Conservation (phyloP, 2,797 vertebrate genomes). For the Gallinago solitaria region DNA sequence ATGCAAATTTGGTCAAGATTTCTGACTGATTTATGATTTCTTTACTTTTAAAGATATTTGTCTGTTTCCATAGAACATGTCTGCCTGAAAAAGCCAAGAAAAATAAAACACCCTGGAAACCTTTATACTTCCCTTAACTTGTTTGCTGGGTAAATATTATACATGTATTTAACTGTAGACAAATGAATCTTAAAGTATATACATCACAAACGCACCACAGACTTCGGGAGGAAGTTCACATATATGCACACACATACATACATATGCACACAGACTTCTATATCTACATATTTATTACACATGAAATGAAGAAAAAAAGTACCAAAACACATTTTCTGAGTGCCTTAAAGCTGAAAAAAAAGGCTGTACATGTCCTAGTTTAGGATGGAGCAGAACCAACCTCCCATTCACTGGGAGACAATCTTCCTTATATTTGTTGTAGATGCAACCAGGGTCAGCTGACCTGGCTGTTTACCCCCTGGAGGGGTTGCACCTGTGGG, state of each 20-base stretch:
- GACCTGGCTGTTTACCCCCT: too few species aligned
- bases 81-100: background rate
- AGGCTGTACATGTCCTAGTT: background rate
- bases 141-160: background rate
- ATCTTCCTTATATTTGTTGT: too few species aligned
- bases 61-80: background rate
- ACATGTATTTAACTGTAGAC: background rate
- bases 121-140: fast-evolving
- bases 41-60: background rate
- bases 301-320: background rate
- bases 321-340: background rate
- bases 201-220: background rate
- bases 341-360: background rate
- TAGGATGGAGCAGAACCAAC: too few species aligned
- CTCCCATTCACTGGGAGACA: too few species aligned
- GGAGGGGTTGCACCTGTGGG: too few species aligned
- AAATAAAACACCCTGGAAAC: background rate
- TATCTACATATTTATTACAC: background rate
- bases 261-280: background rate
- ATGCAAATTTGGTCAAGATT: background rate
- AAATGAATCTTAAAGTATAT: background rate
- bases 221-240: background rate
- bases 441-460: too few species aligned
- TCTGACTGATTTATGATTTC: background rate
- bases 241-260: background rate